Evolutionary conservation across 2,797 vertebrate genomes (phyloP).

Genomic region (Microtus californicus): DNA sequence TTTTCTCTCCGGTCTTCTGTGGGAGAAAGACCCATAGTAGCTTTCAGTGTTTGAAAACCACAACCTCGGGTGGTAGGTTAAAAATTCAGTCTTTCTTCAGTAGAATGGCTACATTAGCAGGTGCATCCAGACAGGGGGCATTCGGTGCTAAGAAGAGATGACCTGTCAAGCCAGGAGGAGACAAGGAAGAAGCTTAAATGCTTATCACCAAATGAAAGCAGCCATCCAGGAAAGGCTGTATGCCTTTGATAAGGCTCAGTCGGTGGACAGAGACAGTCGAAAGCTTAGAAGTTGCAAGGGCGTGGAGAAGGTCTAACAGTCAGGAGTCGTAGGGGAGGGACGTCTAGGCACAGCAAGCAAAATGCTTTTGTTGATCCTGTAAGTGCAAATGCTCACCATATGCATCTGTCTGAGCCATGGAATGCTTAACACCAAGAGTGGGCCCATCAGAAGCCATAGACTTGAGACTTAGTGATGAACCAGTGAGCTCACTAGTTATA

Average conservation of each 20-base stretch:
- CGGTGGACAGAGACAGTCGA: not conserved
- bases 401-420: not conserved
- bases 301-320: not conserved
- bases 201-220: not conserved
- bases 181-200: not conserved
- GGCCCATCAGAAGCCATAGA: not conserved
- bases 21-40: not conserved
- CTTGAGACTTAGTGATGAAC: no score
- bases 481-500: not conserved
- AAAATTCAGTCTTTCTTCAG: not conserved
- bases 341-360: not conserved
- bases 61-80: not conserved
- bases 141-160: not conserved
- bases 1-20: not conserved
- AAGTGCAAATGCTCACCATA: no score
- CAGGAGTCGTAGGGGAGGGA: not conserved
- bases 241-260: not conserved
- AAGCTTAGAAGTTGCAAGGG: not conserved
- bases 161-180: not conserved
- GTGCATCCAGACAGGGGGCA: not conserved
- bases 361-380: not conserved
- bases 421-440: not conserved
- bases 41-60: not conserved
- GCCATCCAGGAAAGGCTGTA: not conserved
- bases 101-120: not conserved